A percentile compares a stretch with the other conserved stretches of the same genome.
Evolutionary conservation across 2,113 vertebrate genomes (phyloP).

Genomic region (Otus sunia): DNA sequence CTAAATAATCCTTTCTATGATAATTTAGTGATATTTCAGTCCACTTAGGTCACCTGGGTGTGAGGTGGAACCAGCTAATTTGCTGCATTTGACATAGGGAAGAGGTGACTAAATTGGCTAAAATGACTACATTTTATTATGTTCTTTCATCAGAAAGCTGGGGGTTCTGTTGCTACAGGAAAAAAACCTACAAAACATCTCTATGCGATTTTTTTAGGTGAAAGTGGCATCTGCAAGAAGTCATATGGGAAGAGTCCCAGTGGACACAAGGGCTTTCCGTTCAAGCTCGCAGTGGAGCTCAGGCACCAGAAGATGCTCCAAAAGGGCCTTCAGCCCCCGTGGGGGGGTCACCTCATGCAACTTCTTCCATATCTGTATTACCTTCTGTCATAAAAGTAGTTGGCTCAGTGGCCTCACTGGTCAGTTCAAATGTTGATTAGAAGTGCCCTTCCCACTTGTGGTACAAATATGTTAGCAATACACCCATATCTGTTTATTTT

Average conservation of each 20-base stretch:
- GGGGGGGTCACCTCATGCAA: background rate
- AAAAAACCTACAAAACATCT: background rate
- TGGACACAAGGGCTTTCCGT: background rate
- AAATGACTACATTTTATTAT: background rate
- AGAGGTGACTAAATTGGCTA: background rate
- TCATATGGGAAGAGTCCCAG: background rate
- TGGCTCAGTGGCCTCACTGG: background rate
- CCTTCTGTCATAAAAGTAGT: background rate
- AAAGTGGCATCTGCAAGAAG: background rate
- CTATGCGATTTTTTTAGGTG: background rate
- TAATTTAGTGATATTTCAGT: background rate
- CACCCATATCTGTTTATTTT: background rate
- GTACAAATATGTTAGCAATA: background rate
- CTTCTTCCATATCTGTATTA: background rate
- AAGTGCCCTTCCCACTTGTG: background rate
- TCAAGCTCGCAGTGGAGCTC: background rate
- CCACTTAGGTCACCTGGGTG: fast-evolving
- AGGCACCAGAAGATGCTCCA: background rate
- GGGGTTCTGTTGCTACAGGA: background rate
- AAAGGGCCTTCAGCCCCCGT: background rate
- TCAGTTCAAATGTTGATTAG: background rate
- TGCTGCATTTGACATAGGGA: background rate
- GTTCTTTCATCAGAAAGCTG: background rate
- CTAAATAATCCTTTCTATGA: background rate
- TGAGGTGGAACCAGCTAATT: background rate